These are phyloP conservation scores for Saguinus imperator DNA, from an alignment of 2,113 vertebrate genomes.

Conservation along the genomic window DNA sequence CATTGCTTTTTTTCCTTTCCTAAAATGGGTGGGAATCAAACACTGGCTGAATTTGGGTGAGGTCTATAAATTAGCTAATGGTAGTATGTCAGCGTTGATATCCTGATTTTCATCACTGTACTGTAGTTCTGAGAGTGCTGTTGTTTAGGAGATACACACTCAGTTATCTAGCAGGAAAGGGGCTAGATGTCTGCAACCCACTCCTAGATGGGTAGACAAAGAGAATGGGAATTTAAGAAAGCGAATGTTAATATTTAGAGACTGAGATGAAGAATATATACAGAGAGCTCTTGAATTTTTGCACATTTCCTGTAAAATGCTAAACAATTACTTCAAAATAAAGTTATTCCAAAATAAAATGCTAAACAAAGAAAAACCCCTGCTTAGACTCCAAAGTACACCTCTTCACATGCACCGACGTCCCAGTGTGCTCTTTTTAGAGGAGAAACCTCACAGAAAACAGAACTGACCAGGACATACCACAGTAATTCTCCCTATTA, in stretches of 20 bases:
- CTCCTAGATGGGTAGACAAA: not conserved
- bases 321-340: not conserved
- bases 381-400: not conserved
- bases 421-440: not conserved
- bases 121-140: not conserved
- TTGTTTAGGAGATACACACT: not conserved
- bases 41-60: not conserved
- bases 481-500: not conserved
- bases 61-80: not conserved
- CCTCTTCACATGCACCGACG: not conserved
- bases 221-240: not conserved
- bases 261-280: not conserved
- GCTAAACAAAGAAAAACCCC: not conserved
- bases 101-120: not conserved
- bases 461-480: not conserved
- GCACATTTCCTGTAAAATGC: not conserved
- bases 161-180: not conserved
- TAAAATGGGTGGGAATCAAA: not conserved
- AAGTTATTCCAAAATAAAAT: not conserved
- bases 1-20: not conserved
- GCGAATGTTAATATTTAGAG: not conserved
- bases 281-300: not conserved
- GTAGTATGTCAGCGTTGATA: not conserved
- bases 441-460: not conserved
- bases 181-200: not conserved